A percentile compares a stretch with the other conserved stretches of the same genome.
Conservation (phyloP, 2,888 invertebrate species). For the Lamellibrachia satsuma region DNA sequence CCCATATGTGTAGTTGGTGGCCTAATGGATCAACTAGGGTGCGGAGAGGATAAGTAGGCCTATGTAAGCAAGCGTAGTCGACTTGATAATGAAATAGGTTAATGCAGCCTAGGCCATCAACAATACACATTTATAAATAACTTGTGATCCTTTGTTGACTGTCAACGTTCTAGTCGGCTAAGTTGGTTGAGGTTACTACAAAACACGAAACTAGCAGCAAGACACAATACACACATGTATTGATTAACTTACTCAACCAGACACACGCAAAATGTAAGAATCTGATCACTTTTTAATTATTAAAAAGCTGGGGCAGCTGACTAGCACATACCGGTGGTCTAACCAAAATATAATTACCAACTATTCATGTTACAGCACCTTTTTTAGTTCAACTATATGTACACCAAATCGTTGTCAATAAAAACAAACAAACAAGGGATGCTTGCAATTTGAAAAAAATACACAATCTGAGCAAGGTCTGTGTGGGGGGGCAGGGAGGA, state of each 20-base stretch:
- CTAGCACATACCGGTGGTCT: neutral
- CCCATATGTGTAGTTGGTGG: neutral
- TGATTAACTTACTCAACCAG: neutral
- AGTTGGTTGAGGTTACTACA: neutral
- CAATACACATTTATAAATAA: neutral
- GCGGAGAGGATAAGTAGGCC: no score
- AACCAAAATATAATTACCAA: no score
- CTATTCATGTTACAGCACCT: no score
- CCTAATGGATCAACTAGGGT: no score
- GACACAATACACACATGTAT: neutral
- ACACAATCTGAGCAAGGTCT: no score
- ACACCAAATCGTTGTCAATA: no score
- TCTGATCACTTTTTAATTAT: constrained; percentile 2
- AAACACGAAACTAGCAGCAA: neutral
- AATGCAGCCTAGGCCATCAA: neutral
- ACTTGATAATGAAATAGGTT: neutral
- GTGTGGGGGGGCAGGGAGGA: no score
- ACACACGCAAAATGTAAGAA: neutral
- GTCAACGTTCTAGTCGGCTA: neutral
- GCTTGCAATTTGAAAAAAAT: no score
- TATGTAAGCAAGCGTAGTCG: neutral
- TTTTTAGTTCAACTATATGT: no score
- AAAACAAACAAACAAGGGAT: no score
- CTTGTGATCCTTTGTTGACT: neutral
- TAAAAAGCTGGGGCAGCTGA: neutral